Evolutionary conservation across 2,113 vertebrate species (phyloP), one percentile per base, ranked within the genome.

Genomic region (Perca schrenkii): DNA sequence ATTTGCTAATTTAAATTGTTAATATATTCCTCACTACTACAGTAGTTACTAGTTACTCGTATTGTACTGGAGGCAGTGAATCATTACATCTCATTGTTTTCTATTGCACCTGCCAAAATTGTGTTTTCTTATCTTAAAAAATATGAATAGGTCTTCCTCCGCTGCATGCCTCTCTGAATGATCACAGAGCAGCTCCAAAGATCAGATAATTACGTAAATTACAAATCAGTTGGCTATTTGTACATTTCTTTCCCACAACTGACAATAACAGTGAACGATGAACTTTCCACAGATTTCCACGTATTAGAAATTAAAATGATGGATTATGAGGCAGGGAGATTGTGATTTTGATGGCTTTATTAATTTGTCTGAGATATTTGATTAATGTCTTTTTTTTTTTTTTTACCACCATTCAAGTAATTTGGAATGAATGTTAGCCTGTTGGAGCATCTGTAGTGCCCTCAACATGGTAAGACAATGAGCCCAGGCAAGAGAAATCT

Each of bases 21-120:
- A 36, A 72, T 85, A 16, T 34, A 22, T 78, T 76, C 78, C 22
- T 1, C n/a, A 52, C 19, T 28, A 15, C n/a, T 34, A 34, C 31
- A 34, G 31, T 22, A 12, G 36, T 40, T 40, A 40, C 36, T 13
- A 28, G 25, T 49, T 68, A 52, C 50, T 17, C n/a, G n/a, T 11
- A 21, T 84, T 74, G 53, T 76, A 12, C 67, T 47, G 7, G 25
- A 82, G n/a, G 53, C 54, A 47, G 52, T n/a, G 14, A 66, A 47
- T 63, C 70, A 52, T 61, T 66, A 15, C 31, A 73, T 61, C 19
- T 63, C 47, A 34, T 56, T 61, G 28, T 21, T 61, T 69, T 73
- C 21, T 17, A 31, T 57, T 64, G n/a, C 50, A 56, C 43, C 31
- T 40, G 31, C 43, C 56, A 46, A 70, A 54, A 36, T 14, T 28